Evolutionary conservation across 2,113 vertebrate genomes (phyloP).

Genomic region (Oreamnos americanus): DNA sequence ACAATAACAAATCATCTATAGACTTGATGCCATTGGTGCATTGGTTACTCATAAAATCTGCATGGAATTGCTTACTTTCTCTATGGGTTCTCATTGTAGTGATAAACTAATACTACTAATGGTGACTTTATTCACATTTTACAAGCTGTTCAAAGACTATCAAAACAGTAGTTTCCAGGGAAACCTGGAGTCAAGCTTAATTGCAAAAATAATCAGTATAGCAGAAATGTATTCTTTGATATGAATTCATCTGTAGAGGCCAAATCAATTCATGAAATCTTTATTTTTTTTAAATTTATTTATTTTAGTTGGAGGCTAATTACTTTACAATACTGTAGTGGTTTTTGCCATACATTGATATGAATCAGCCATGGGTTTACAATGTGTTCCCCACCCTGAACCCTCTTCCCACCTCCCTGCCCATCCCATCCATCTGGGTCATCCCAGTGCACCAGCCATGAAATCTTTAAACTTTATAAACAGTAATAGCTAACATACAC

Average conservation of each 20-base stretch:
- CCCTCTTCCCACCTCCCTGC: not conserved
- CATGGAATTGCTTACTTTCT: slow-evolving; percentile 26
- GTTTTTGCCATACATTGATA: too few relatives aligned
- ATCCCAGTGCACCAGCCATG: too few relatives aligned
- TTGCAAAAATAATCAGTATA: not conserved
- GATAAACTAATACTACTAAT: not conserved
- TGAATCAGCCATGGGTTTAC: not conserved
- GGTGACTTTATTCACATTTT: not conserved
- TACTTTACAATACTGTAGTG: too few relatives aligned
- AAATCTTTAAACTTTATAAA: not conserved
- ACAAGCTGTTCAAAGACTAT: not conserved
- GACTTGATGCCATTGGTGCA: not conserved
- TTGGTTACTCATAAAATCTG: not conserved
- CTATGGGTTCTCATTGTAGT: not conserved
- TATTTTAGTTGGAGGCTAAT: too few relatives aligned
- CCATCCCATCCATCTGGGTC: too few relatives aligned
- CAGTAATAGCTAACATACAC: not conserved
- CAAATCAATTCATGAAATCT: not conserved
- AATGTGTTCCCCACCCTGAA: not conserved
- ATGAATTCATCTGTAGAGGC: not conserved
- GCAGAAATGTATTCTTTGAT: not conserved
- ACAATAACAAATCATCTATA: not conserved
- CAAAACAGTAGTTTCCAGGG: not conserved
- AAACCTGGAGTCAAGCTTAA: not conserved
- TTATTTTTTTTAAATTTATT: too few relatives aligned